Conservation (phyloP, 2,113 vertebrate genomes). For the Bubo bubo region DNA sequence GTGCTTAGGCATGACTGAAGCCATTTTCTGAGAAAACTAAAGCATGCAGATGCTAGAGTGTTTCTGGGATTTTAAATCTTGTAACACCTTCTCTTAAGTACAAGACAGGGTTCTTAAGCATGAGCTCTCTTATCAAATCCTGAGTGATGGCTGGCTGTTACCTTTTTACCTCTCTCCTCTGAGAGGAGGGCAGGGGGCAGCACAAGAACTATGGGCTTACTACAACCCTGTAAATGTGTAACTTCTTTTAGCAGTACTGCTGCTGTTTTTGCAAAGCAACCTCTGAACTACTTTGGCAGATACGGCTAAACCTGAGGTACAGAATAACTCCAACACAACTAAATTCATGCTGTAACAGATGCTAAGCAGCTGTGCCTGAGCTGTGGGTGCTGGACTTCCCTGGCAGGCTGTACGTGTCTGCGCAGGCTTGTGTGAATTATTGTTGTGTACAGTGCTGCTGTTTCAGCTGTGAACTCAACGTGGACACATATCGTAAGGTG, state of each 20-base stretch:
- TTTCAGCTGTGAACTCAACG: neutral
- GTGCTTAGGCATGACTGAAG: neutral
- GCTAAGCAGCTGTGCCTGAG: neutral
- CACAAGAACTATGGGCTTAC: neutral
- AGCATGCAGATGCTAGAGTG: neutral
- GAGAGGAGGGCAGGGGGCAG: neutral
- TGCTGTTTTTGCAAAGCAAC: slow-evolving; percentile 24
- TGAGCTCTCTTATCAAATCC: neutral
- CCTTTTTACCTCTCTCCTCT: neutral
- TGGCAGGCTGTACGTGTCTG: neutral
- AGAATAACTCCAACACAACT: neutral
- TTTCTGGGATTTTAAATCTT: neutral
- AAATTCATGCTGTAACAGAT: neutral
- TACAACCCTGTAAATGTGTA: slow-evolving; percentile 45
- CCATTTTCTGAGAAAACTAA: neutral
- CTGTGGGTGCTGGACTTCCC: neutral
- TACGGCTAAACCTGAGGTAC: neutral
- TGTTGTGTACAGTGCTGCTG: neutral
- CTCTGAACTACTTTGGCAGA: slow-evolving; percentile 30
- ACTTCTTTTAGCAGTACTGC: neutral
- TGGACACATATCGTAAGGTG: neutral
- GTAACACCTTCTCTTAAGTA: neutral
- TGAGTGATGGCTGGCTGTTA: neutral
- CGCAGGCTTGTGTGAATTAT: neutral
- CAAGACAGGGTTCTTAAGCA: neutral